Evolutionary conservation across 2,888 invertebrate species (phyloP), one percentile per base, ranked within the genome.

Genomic region (Spilarctia lutea): DNA sequence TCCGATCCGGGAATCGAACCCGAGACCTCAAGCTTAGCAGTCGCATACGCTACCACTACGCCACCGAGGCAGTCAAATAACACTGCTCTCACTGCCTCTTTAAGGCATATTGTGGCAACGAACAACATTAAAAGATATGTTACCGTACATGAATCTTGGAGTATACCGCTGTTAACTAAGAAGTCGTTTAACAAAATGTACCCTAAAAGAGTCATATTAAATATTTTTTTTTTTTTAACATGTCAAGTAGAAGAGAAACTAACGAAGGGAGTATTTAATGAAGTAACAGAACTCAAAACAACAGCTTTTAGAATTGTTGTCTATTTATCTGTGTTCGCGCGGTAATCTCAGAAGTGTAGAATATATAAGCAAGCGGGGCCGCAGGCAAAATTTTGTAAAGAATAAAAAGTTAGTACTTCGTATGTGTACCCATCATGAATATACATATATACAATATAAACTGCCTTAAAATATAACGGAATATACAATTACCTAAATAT

Each of bases 401-500:
- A 69, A 20, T 63, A 24, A 4, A 73, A n/a, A 30, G 60, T 68
- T 65, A 73, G 68, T 76, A 76, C 27, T 74, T 72, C 77, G 74
- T 75, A 80, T 33, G 39, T 72, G 71, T 35, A 72, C 7, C 68
- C 71, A 56, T 65, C 72, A 68, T 52, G 2, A 63, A 73, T 75
- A 30, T 30, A 63, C 4, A 60, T 30, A 60, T n/a, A 63, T 45
- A 45, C 45, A 45, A 18, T 79, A 83, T 78, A 52, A 76, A 77
- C 75, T 77, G 75, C 70, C 82, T 82, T 80, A 79, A 1, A 42
- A 72, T 75, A 75, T 74, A 84, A 83, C 78, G 67, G 72, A 84
- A 73, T 78, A 83, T 79, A 84, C 80, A 83, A 24, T 80, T 79
- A 79, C 70, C 74, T 85, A 79, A 83, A 73, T 82, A 83, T 78